phyloP scores from a whole-genome alignment of 2,797 vertebrate genomes.

The Diceros bicornis region DNA sequence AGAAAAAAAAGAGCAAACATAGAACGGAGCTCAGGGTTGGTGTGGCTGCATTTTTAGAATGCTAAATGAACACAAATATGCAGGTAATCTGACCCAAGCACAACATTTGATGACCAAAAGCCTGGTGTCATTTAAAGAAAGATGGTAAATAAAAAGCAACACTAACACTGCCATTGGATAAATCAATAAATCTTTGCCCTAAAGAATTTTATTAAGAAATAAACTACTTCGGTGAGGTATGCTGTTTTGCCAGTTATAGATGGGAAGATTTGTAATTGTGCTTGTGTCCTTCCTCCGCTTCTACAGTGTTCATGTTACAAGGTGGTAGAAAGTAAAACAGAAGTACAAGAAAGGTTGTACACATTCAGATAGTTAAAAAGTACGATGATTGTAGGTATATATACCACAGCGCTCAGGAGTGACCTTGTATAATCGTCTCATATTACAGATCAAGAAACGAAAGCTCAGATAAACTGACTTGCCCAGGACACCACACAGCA shows the following conservation, averaged over 20 bases:
- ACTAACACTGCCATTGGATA: not conserved
- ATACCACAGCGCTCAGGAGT: not conserved
- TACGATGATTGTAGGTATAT: not conserved
- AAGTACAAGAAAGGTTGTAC: not conserved
- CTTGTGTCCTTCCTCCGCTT: not conserved
- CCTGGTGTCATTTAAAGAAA: not conserved
- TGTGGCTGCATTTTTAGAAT: not conserved
- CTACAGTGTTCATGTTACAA: not conserved
- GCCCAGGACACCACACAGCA: not conserved
- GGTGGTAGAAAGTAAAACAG: not conserved
- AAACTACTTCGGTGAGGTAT: not conserved
- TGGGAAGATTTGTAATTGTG: not conserved
- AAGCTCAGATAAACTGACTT: not conserved
- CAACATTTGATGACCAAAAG: not conserved
- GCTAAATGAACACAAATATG: not conserved
- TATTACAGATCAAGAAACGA: not conserved
- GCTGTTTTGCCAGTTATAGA: not conserved
- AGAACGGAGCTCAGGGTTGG: not conserved
- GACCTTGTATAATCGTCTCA: not conserved
- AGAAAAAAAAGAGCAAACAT: not conserved
- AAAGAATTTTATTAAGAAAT: conserved; percentile 7
- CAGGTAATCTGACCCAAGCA: not conserved
- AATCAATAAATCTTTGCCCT: not conserved
- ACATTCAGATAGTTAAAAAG: not conserved
- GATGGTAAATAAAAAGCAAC: conserved; percentile 5